Evolutionary conservation across 2,888 invertebrate genomes (phyloP).

Genomic region (Drosophila prolongata): DNA sequence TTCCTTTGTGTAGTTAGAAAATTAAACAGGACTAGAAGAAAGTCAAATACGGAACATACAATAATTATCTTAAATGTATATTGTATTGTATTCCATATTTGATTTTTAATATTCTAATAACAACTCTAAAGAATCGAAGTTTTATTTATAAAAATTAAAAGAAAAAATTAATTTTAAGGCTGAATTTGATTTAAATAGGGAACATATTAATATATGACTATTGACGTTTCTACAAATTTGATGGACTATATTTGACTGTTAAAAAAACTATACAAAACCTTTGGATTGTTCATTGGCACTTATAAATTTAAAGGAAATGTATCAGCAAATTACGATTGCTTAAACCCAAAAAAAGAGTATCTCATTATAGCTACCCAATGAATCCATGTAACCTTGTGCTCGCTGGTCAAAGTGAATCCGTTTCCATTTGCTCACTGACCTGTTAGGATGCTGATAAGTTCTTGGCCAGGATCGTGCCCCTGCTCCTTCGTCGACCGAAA

Average conservation of each 20-base stretch:
- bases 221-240: too few relatives aligned
- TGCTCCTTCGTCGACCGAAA: background rate
- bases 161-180: too few relatives aligned
- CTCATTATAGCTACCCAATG: background rate
- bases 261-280: too few relatives aligned
- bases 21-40: background rate
- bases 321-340: background rate
- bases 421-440: conserved; percentile 44
- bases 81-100: too few relatives aligned
- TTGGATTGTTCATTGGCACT: too few relatives aligned
- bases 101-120: background rate
- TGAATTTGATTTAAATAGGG: too few relatives aligned
- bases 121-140: background rate
- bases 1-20: background rate
- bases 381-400: background rate
- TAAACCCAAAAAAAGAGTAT: background rate
- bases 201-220: too few relatives aligned
- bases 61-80: background rate
- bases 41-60: background rate
- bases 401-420: conserved; percentile 10
- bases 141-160: too few relatives aligned
- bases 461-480: conserved; percentile 5
- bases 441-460: conserved; percentile 60
- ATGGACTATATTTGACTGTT: too few relatives aligned
- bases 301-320: too few relatives aligned